Percentiles rank a stretch among this genome's conserved stretches.
Evolutionary conservation across 2,888 invertebrate species (phyloP).

Genomic region (Orthosia incerta): DNA sequence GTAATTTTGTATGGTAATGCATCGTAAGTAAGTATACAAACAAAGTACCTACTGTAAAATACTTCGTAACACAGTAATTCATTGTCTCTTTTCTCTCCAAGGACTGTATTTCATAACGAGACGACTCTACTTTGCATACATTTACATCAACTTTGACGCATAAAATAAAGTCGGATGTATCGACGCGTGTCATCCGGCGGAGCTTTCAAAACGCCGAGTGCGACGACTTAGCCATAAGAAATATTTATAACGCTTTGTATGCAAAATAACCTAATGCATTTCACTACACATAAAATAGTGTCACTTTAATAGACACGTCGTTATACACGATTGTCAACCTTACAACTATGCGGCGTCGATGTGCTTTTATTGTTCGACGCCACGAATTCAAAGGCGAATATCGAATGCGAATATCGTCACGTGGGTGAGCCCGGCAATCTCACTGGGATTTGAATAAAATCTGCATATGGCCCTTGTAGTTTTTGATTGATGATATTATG

Average conservation of each 20-base stretch:
- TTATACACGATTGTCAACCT: slow-evolving; percentile 80
- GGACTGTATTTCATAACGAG: slow-evolving; percentile 78
- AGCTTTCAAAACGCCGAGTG: slow-evolving; percentile 84
- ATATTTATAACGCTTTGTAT: slow-evolving; percentile 91
- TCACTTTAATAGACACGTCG: slow-evolving; percentile 76
- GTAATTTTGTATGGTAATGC: slow-evolving; percentile 24
- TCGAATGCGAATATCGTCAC: slow-evolving; percentile 72
- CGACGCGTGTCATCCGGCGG: slow-evolving; percentile 85
- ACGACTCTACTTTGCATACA: slow-evolving; percentile 84
- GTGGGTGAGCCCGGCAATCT: slow-evolving; percentile 82
- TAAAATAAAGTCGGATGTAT: slow-evolving; percentile 81
- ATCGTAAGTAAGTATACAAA: slow-evolving; percentile 26
- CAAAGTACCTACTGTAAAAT: slow-evolving; percentile 70
- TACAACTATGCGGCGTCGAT: slow-evolving; percentile 72
- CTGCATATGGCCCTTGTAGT: slow-evolving; percentile 83
- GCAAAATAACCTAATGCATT: slow-evolving; percentile 88
- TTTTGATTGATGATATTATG: slow-evolving; percentile 84
- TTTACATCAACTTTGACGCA: slow-evolving; percentile 84
- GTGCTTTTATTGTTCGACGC: slow-evolving; percentile 70
- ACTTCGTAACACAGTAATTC: slow-evolving; percentile 68
- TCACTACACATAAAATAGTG: slow-evolving; percentile 78
- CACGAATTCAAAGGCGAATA: slow-evolving; percentile 70
- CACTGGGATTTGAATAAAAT: slow-evolving; percentile 82
- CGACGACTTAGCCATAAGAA: slow-evolving; percentile 83
- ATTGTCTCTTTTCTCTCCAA: slow-evolving; percentile 72